Base-by-base conservation (phyloP, 1,140 invertebrate species). In the Leucophenga varia region DNA sequence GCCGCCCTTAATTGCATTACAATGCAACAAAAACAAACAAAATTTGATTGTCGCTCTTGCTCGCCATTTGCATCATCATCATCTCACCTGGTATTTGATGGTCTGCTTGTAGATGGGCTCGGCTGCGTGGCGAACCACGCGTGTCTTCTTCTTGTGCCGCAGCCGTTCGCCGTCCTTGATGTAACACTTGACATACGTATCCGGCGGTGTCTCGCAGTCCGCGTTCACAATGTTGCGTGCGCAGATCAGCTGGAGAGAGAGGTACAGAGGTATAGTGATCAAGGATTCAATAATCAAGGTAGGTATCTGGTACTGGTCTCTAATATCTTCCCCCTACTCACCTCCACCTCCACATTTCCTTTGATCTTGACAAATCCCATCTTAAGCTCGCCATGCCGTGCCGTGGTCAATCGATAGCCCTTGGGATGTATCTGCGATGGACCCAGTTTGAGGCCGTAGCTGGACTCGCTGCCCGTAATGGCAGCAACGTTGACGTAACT, bases 111-210 rank as follows among this genome's bases (percentile, higher is more conserved):
- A 97, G 57, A 89, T 81, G 6, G 93, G 93, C 63, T 91, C 88
- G 41, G 82, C 83, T 18, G 84, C 86, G 55, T 88, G 88, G 18
- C 88, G 82, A 3, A 91, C 80, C 1, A 91, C 86, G 25, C 88
- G 80, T 1, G 93, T 96, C 74, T 96, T 97, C 51, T 91, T 86
- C 71, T 95, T 95, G 63, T 93, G 89, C 41, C 94, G 77, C 82
- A 89, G 87, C 53, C 89, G 85, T 38, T 91, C 88, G 20, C 90
- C 89, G 59, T 93, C 90, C 21, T 90, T 84, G 20, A 97, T 78
- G 71, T 95, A 95, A 37, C 91, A 95, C 78, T 96, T 96, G 38
- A 95, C 91, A 77, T 96, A 97, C 3, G 92, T 95, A 69, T 95
- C 93, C 80, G 82, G 76, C 38, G 76, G 77, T 13, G 73, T 76